A percentile compares a stretch with the other conserved stretches of the same genome.
These are phyloP conservation scores for Horisme vitalbata DNA, from an alignment of 2,888 invertebrate genomes.

Conservation along the genomic window DNA sequence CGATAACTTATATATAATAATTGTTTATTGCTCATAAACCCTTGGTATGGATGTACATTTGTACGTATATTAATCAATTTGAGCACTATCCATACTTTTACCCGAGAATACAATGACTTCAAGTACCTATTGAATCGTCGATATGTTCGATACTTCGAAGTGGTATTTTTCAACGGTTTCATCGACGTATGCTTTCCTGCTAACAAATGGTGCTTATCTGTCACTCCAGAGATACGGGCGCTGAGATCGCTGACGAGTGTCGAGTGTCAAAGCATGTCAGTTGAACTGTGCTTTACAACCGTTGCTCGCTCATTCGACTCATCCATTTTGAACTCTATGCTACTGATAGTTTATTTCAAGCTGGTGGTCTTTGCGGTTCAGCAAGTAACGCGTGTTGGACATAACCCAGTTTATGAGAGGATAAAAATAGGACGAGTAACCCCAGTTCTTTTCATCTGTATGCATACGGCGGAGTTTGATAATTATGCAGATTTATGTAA, in stretches of 20 bases:
- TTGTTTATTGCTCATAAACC: no score
- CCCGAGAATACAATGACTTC: no score
- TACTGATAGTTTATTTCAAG: constrained; percentile 43
- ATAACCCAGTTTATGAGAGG: constrained; percentile 42
- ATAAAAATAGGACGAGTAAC: constrained; percentile 33
- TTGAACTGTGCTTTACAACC: constrained; percentile 48
- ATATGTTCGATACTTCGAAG: constrained; percentile 8
- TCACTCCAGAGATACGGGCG: constrained; percentile 55
- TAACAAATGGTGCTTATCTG: constrained; percentile 66
- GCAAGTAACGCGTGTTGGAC: constrained; percentile 38
- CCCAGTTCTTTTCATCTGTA: constrained; percentile 29
- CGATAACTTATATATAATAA: no score
- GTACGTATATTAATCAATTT: background rate
- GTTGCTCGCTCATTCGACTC: constrained; percentile 32
- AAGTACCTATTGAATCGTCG: no score
- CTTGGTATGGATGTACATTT: no score
- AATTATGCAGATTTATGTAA: constrained; percentile 24
- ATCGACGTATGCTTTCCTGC: constrained; percentile 43
- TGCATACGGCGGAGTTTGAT: constrained; percentile 19
- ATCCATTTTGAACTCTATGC: constrained; percentile 46
- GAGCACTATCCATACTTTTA: background rate
- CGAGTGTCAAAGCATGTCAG: constrained; percentile 63
- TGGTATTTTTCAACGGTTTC: constrained; percentile 43
- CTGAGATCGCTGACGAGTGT: constrained; percentile 57
- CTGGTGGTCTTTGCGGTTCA: constrained; percentile 35